Evolutionary conservation across 2,797 vertebrate species (phyloP), one percentile per base, ranked within the genome.

Genomic region (Salarias fasciatus): DNA sequence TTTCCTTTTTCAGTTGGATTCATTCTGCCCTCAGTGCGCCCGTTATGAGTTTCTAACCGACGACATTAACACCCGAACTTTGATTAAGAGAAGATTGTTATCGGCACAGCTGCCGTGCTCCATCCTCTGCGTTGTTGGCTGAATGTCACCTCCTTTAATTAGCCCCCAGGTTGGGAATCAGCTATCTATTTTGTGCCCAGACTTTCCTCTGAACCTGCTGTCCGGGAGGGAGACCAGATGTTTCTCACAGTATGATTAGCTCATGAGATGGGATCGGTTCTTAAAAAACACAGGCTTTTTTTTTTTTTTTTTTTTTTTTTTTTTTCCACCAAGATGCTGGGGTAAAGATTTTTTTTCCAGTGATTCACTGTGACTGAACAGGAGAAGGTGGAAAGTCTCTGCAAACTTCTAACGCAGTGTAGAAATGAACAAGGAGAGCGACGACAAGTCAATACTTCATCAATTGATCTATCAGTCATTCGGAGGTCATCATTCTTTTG

Each of bases 81-180:
- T 73, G 50, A 67, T 69, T 45, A 53, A 56, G 45, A 37, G 49
- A 62, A 42, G 12, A 55, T 24, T 28, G 13, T 49, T 49, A 58
- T 71, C 40, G 73, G 43, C 54, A 63, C 50, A 37, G 49, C 47
- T 71, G 74, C 53, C 37, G 36, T 15, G 33, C 18, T 60, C 28
- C 31, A 53, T 63, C 42, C 24, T 31, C 46, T 72, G 51, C 18
- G 57, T 49, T 71, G 44, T 40, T 71, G 47, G 40, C 44, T 60
- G 58, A 76, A 71, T 77, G 65, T 77, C 72, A 79, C 64, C 63
- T 77, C 60, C 54, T 68, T 63, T 66, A 82, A 87, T 84, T 75
- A 79, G 64, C 70, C 68, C 28, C 55, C 53, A 47, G 59, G 53
- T 78, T 78, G 61, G 61, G 45, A 82, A 64, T 65, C 45, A 30